Evolutionary conservation across 2,113 vertebrate species (phyloP), one percentile per base, ranked within the genome.

Genomic region (Rhabdomys dilectus): DNA sequence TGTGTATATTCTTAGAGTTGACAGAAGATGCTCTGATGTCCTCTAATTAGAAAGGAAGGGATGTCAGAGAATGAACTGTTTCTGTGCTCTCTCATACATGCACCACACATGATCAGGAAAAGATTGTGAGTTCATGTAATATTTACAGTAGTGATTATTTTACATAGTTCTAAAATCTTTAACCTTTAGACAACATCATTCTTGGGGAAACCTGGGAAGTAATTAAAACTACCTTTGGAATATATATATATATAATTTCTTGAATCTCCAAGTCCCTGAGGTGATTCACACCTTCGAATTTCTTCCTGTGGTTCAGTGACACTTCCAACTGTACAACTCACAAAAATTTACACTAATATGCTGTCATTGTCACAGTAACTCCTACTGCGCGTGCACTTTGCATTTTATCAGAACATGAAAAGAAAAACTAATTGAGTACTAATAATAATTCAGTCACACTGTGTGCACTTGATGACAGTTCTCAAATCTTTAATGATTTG

Each of bases 1-100:
- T 89, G 68, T 75, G 1, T 68, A 12, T 94, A 96, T 88, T 95
- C 66, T 66, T 97, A 24, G 93, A 96, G 68, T 87, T 8, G 22
- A 91, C 60, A 31, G 22, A 82, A 88, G 34, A 87, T 48, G 51
- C 36, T 88, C 76, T 60, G 8, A 70, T 51, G 13, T 89, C 26
- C 92, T 13, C 78, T 95, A 93, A 95, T 89, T 95, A 95, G 88
- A 5, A 80, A 39, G 53, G 0, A 92, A 73, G 36, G 4, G 88
- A 48, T 93, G 81, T 87, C 66, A 68, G 10, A 93, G 31, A 34
- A 1, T 53, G 3, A 87, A 5, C 7, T 91, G 7, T 60, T 15
- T 89, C 12, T 68, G 10, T 39, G n/a, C 3, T 66, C 7, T 64
- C 36, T 82, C 26, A 36, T 31, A 19, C 31, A 26, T 66, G 21